phyloP scores from a whole-genome alignment of 2,797 vertebrate genomes.

The Cuculus canorus region DNA sequence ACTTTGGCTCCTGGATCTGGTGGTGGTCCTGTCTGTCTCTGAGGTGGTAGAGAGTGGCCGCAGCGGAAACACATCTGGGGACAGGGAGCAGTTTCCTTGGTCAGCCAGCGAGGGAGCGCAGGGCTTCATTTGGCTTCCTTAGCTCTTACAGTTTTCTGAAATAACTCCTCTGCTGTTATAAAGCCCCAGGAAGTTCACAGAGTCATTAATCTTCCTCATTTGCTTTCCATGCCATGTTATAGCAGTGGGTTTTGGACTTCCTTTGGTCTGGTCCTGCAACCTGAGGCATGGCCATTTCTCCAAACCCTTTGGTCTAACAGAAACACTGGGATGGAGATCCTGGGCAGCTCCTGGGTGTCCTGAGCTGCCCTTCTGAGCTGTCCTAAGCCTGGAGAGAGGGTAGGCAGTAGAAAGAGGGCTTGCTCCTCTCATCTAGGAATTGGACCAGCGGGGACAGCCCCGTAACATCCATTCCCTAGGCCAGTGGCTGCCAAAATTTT shows the following conservation, averaged over 20 bases:
- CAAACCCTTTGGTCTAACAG: not conserved
- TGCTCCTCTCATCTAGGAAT: not conserved
- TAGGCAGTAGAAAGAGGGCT: not conserved
- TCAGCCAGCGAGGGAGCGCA: not conserved
- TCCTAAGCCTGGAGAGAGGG: not conserved
- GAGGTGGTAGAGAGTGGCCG: not conserved
- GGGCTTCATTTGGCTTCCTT: not conserved
- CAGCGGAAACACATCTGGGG: not conserved
- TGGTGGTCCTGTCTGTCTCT: not conserved
- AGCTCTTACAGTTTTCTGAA: not conserved
- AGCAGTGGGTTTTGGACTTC: not conserved
- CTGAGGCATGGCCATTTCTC: not conserved
- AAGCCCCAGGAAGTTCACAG: not conserved
- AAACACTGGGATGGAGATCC: not conserved
- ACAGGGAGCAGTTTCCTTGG: not conserved
- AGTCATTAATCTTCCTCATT: not conserved
- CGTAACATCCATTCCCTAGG: not conserved
- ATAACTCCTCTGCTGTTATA: not conserved
- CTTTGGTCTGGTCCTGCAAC: not conserved
- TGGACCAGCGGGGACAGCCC: not conserved
- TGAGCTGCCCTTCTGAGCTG: not conserved
- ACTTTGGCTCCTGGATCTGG: not conserved
- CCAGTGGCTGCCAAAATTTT: not conserved
- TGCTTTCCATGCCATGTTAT: fast-evolving
- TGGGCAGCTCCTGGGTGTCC: not conserved